Base-by-base conservation (phyloP, 2,797 vertebrate genomes). In the Paramormyrops hopkinsi region DNA sequence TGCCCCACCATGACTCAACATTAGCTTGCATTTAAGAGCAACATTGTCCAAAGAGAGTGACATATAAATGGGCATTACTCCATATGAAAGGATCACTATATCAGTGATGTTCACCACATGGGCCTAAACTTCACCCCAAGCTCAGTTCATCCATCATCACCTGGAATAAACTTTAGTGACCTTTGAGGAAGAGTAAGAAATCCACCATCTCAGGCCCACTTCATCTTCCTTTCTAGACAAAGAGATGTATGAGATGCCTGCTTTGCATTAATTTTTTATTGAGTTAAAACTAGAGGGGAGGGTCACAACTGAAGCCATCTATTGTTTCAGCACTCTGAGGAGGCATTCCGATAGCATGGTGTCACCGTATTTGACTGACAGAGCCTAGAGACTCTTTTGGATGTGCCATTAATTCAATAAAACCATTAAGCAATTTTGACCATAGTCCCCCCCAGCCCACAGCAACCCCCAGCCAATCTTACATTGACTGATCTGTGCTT, bases 181-280 rank as follows among this genome's bases (percentile, higher is more conserved):
- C 85, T 37, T 56, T 17, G 86, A 87, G 54, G 86, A 65, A 46
- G 86, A 87, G 56, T 54, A 25, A 25, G 37, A 48, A 65, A 65
- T 9, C 83, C 12, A 4, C 14, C 3, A 7, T 29, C 12, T 54
- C 17, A 41, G 51, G 11, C 41, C 87, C 19, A 11, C 19, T 46
- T 50, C 41, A 11, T 65, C 53, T 29, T 33, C 44, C 88, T 88
- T 89, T 89, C 59, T 54, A 91, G 91, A 94, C 93, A 93, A 92
- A 92, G 90, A 90, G 89, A 89, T 90, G 85, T 51, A 90, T 91
- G 91, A 91, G 46, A 91, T 91, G 94, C 95, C 95, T 96, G 96
- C 95, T 96, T 96, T 92, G 87, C 93, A 95, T 97, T 96, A 97
- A 95, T 89, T 89, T 95, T 94, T 95, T 96, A 96, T 96, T 93